phyloP scores from a whole-genome alignment of 2,797 vertebrate species.

The Dallia pectoralis region DNA sequence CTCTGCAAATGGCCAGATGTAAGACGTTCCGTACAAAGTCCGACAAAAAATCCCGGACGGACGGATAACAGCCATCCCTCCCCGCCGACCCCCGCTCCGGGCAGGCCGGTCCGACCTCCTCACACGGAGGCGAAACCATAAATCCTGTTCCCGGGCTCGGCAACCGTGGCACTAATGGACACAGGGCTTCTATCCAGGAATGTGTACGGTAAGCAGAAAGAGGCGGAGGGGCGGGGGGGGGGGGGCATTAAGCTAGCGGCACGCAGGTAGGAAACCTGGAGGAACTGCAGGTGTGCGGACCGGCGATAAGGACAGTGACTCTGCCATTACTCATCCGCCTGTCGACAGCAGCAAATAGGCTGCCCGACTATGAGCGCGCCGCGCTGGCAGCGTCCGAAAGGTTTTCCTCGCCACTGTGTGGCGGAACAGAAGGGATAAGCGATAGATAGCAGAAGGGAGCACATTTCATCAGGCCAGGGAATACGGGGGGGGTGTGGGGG shows the following conservation, averaged over 20 bases:
- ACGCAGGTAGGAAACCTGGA: constrained; percentile 59
- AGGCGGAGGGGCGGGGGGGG: constrained; percentile 29
- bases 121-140: constrained; percentile 43
- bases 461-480: constrained; percentile 70
- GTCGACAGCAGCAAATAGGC: constrained; percentile 73
- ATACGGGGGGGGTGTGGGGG: constrained; percentile 53
- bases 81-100: neutral
- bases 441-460: constrained; percentile 65
- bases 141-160: constrained; percentile 46
- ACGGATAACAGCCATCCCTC: constrained; percentile 23
- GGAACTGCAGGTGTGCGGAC: constrained; percentile 83
- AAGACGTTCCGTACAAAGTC: constrained; percentile 11
- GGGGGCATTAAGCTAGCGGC: constrained; percentile 80
- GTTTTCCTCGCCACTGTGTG: constrained; percentile 63
- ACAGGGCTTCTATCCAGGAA: constrained; percentile 72
- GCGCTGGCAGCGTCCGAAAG: constrained; percentile 73
- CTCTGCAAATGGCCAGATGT: neutral
- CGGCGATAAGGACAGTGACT: constrained; percentile 73
- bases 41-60: neutral
- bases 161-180: constrained; percentile 65
- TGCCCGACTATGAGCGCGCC: constrained; percentile 71
- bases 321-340: constrained; percentile 80
- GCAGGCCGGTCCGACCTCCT: neutral
- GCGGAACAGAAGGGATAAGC: constrained; percentile 69
- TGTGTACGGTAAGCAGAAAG: constrained; percentile 77